phyloP scores from a whole-genome alignment of 92 coral and sea anemone genomes.

The Epizoanthus fatuus region DNA sequence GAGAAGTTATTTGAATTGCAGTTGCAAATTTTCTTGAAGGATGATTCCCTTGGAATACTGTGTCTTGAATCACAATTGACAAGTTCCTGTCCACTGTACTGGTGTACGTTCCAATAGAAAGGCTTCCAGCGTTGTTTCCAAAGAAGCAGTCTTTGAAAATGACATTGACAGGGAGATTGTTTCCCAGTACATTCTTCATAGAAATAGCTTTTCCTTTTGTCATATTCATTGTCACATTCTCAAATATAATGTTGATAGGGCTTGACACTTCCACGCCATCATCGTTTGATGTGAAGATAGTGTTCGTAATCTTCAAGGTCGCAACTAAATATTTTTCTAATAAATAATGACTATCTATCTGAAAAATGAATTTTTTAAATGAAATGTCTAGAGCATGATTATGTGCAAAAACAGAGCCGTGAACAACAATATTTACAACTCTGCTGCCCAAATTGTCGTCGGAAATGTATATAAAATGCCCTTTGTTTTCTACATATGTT shows the following conservation, averaged over 20 bases:
- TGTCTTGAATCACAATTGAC: background rate
- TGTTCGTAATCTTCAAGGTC: background rate
- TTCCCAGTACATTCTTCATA: no score
- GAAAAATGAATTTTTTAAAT: no score
- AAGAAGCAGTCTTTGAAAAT: background rate
- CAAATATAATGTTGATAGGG: background rate
- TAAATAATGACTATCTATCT: no score
- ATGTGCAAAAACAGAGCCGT: background rate
- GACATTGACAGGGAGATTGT: background rate
- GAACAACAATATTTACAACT: background rate
- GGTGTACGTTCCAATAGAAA: background rate
- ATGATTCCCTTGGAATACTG: background rate
- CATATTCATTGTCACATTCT: background rate
- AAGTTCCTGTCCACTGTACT: background rate
- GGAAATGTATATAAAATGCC: no score
- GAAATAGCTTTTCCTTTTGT: background rate
- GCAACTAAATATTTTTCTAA: no score
- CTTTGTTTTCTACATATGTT: no score
- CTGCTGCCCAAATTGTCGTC: background rate
- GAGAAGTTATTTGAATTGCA: no score
- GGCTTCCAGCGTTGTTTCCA: background rate
- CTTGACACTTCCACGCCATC: background rate
- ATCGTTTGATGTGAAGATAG: background rate
- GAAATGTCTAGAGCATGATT: background rate
- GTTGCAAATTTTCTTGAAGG: background rate